Base-by-base conservation (phyloP, 1,140 invertebrate genomes). In the Copidosoma floridanum region DNA sequence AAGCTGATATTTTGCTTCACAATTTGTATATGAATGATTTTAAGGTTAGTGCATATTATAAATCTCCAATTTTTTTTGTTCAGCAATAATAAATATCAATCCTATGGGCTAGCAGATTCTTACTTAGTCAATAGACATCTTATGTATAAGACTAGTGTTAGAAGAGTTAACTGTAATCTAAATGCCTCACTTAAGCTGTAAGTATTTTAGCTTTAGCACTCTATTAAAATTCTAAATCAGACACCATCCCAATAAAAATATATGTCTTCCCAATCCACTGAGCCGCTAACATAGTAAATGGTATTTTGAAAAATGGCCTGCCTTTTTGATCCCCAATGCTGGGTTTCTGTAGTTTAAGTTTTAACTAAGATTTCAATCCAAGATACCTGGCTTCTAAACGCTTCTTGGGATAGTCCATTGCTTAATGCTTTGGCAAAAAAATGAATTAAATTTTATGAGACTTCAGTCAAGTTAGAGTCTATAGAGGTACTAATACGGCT, bases 1-100 rank as follows among this genome's bases (percentile, higher is more conserved):
- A 65, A 65, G 70, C 14, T 54, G 68, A 32, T 72, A 70, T 47
- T 66, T 73, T 0, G 73, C 74, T 58, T 68, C 72, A 18, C 35
- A 74, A 0, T 64, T 67, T 38, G 65, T 67, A 20, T n/a, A n/a
- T n/a, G n/a, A n/a, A n/a, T n/a, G n/a, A n/a, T n/a, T n/a, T n/a
- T n/a, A n/a, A n/a, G n/a, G 63, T 55, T 11, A 66, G 16, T 10
- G 43, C 53, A 12, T 68, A 20, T n/a, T 68, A 47, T 20, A 10
- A 65, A 52, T 6, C 72, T 64, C 7, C 7, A 8, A 14, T 14
- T 10, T 7, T 14, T 37, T 7, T 14, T 37, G 32, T 14, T 37
- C 32, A 37, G 32, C 32, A 37, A 37, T 7, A 37, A 14, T 14
- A 8, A 7, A 37, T 37, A 8, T 10, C 7, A 37, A 37, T 37